Evolutionary conservation across 2,888 invertebrate species (phyloP), one percentile per base, ranked within the genome.

Genomic region (Sminthurinus aureus): DNA sequence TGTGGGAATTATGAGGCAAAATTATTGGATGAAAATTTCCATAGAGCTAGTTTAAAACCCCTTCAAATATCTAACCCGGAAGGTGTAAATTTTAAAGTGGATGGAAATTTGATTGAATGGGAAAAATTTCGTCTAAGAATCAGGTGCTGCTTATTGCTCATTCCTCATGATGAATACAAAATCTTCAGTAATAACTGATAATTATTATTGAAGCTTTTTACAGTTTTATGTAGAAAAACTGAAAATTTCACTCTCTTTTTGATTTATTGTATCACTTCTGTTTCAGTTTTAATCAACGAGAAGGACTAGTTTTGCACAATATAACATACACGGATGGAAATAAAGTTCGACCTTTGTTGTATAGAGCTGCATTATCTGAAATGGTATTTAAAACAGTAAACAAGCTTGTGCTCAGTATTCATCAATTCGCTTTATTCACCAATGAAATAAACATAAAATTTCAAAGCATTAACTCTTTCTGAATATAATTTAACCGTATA

Each of bases 241-340:
- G 9, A 69, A 15, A 66, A 66, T 3, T n/a, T 66, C 8, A 66
- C 66, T 66, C 18, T 66, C 20, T 66, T 66, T 1, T 66, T 1
- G 1, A 66, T 15, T 66, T 66, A 15, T n/a, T 66, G n/a, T n/a
- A 8, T 66, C 15, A 66, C 6, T 38, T 71, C 20, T 2, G 22
- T 81, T 38, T 12, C 73, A 85, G 86, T 64, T 88, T 87, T 81
- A 88, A 86, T 81, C 85, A 85, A 69, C 79, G 88, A 0, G 87
- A 86, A 81, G 88, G 88, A 3, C 52, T 88, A 12, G 85, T 86
- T n/a, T 76, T 88, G 0, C 87, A 88, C 66, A 84, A 87, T 69
- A 78, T 88, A 26, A 79, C 82, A 0, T 88, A 86, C 76, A 79
- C 83, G 50, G 88, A 88, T 79, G 87, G 85, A 0, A 81, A 79